phyloP scores from a whole-genome alignment of 2,797 vertebrate genomes.

The Squalus acanthias region DNA sequence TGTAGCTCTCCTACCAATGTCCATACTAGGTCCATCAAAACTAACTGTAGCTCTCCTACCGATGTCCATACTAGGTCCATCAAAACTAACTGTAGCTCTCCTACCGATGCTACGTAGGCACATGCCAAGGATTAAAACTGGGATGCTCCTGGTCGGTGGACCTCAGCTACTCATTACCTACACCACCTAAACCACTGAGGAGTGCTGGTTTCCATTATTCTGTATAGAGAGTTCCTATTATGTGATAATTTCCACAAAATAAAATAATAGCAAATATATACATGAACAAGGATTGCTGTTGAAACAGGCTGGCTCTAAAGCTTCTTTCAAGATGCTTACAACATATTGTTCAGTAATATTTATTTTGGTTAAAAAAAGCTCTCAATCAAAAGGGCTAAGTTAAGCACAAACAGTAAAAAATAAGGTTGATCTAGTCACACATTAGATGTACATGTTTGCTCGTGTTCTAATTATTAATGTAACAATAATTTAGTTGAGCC shows the following conservation, averaged over 20 bases:
- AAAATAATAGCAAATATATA: not conserved
- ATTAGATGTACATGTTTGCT: not conserved
- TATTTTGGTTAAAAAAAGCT: not conserved
- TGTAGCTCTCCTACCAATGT: not conserved
- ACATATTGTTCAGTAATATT: not conserved
- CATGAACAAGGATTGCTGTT: not conserved
- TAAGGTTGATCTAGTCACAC: not conserved
- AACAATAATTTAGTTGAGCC: not conserved
- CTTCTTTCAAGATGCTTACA: not conserved
- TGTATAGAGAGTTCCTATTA: not conserved
- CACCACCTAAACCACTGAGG: not conserved
- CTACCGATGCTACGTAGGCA: not conserved
- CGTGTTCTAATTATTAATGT: not conserved
- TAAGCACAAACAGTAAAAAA: not conserved
- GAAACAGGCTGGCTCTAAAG: not conserved
- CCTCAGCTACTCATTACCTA: not conserved
- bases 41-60: not conserved
- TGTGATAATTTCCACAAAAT: not conserved
- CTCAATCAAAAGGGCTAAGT: not conserved
- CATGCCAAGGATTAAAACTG: not conserved
- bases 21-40: not conserved
- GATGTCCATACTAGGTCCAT: not conserved
- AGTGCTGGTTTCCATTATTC: not conserved
- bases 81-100: not conserved
- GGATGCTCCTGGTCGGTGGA: not conserved